Evolutionary conservation across 2,888 invertebrate species (phyloP).

Genomic region (Epiblema foenella): DNA sequence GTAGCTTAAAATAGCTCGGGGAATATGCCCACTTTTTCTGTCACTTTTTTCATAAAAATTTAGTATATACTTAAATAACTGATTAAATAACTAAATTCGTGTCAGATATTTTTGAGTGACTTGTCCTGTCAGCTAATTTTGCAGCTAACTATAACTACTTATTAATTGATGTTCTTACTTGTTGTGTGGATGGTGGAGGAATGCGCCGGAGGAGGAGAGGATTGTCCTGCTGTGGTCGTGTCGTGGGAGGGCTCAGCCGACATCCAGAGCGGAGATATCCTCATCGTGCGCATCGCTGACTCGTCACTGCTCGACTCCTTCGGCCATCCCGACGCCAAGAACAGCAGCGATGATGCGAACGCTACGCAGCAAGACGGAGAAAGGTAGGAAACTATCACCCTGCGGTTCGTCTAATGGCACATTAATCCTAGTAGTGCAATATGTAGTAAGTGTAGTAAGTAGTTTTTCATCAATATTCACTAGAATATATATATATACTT

Average conservation of each 20-base stretch:
- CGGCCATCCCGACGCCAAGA: constrained; percentile 59
- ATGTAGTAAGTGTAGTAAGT: too few relatives aligned
- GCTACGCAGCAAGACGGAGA: constrained; percentile 61
- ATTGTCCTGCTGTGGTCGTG: constrained; percentile 84
- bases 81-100: too few relatives aligned
- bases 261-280: constrained; percentile 89
- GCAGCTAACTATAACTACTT: not conserved
- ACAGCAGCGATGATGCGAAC: constrained; percentile 62
- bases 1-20: constrained; percentile 1
- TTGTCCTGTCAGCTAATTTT: too few relatives aligned
- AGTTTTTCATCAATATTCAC: not conserved
- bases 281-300: constrained; percentile 89
- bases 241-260: constrained; percentile 88
- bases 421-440: not conserved
- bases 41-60: not conserved
- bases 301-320: constrained; percentile 79
- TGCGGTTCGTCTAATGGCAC: not conserved
- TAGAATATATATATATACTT: too few relatives aligned
- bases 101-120: too few relatives aligned
- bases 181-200: constrained; percentile 76
- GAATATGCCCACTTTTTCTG: not conserved
- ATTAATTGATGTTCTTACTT: constrained; percentile 50
- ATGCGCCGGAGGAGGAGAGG: constrained; percentile 71
- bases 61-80: too few relatives aligned
- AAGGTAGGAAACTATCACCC: constrained; percentile 57